These are phyloP conservation scores for Drosophila meridionalis DNA, from an alignment of 2,888 invertebrate genomes.

Conservation along the genomic window DNA sequence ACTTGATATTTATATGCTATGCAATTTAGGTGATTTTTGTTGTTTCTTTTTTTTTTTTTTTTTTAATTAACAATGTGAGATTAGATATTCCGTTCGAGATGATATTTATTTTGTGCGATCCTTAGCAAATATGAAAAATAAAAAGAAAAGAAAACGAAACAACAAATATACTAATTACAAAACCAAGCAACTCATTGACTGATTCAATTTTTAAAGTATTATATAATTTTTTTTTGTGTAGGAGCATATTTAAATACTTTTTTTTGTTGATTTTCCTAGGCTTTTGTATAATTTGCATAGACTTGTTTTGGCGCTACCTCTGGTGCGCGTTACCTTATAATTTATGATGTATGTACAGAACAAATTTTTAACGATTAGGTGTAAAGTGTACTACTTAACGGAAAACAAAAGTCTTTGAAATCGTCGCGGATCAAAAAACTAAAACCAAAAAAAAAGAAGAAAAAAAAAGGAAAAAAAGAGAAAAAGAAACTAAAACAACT, in stretches of 20 bases:
- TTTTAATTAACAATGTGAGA: conserved; percentile 48
- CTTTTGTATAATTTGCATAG: conserved; percentile 36
- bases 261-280: conserved; percentile 15
- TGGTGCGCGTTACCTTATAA: conserved; percentile 39
- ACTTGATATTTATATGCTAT: conserved; percentile 60
- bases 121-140: conserved; percentile 35
- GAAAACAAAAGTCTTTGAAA: conserved; percentile 75
- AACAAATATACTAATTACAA: conserved; percentile 25
- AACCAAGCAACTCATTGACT: conserved; percentile 72
- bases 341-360: conserved; percentile 63
- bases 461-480: not conserved
- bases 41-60: conserved; percentile 52
- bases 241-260: conserved; percentile 56
- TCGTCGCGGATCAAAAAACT: conserved; percentile 69
- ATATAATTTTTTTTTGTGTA: conserved; percentile 74
- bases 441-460: conserved; percentile 19
- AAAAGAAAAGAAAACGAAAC: conserved; percentile 13
- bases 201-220: conserved; percentile 76
- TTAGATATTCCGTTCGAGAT: conserved; percentile 63
- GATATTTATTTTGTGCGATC: conserved; percentile 67
- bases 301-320: conserved; percentile 16
- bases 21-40: conserved; percentile 46
- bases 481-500: conserved; percentile 36
- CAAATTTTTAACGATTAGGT: conserved; percentile 74
- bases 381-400: conserved; percentile 69